Evolutionary conservation across 2,797 vertebrate genomes (phyloP).

Genomic region (Etheostoma perlongum): DNA sequence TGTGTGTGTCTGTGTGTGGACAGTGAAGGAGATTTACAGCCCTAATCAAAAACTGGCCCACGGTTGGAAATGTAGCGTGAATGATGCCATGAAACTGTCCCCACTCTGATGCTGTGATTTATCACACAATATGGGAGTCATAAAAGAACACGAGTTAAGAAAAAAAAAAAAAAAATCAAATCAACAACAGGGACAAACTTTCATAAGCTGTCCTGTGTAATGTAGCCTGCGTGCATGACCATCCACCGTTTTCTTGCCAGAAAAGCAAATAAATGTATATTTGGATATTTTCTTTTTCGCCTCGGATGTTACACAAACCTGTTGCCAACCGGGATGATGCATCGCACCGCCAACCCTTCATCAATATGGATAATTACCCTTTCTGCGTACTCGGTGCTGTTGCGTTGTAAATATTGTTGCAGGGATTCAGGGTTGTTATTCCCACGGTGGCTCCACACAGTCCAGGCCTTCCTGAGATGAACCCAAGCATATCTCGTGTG

Average conservation of each 20-base stretch:
- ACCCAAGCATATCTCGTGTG: conserved; percentile 75
- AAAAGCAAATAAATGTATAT: conserved; percentile 70
- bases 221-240: conserved; percentile 45
- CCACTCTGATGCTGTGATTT: conserved; percentile 79
- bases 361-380: conserved; percentile 79
- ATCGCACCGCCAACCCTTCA: conserved; percentile 68
- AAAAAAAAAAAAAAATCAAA: conserved; percentile 47
- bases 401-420: conserved; percentile 70
- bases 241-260: conserved; percentile 42
- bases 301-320: conserved; percentile 71
- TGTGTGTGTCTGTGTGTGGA: conserved; percentile 28
- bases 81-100: conserved; percentile 84
- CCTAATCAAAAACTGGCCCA: conserved; percentile 84
- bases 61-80: conserved; percentile 87
- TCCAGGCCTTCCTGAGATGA: conserved; percentile 81
- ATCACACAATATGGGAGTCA: conserved; percentile 73
- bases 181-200: conserved; percentile 61
- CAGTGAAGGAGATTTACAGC: conserved; percentile 83
- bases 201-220: conserved; percentile 59
- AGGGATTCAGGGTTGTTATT: conserved; percentile 56
- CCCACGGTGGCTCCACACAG: conserved; percentile 55
- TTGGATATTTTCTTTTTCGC: conserved; percentile 79
- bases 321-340: conserved; percentile 71
- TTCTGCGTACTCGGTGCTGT: conserved; percentile 58
- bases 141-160: conserved; percentile 61